Base-by-base conservation (phyloP, 2,797 vertebrate species). In the Premnoplex brunnescens region DNA sequence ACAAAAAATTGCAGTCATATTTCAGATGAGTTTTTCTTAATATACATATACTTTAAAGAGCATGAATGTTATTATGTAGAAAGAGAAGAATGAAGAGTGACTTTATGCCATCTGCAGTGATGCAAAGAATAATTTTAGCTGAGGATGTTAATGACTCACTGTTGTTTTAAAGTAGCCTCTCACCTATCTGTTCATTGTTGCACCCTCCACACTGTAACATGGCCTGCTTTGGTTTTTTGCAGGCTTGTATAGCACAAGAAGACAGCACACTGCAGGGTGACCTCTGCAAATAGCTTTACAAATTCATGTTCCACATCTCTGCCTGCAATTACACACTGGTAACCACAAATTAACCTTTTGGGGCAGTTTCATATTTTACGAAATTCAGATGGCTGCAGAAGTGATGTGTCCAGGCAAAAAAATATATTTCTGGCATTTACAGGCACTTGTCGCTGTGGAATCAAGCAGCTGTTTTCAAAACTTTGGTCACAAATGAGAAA, bases 11-110 rank as follows among this genome's bases (percentile, higher is more conserved):
- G 56, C 46, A 80, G 15, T 36, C 9, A 21, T 74, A 77, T 88
- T 85, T 96, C 68, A 91, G 49, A 67, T 68, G 8, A 85, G 17
- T 89, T 92, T 79, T 41, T 85, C 43, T 85, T 64, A 64, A 24
- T 36, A 60, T 16, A 13, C 13, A 55, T 14, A n/a, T 6, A 49
- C 7, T 85, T 88, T 12, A 13, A 72, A 75, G 36, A 78, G 4
- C 17, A 17, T 5, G 4, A 78, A 2, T 32, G 7, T 37, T 83
- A 66, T 52, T 81, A 81, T 2, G 7, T 22, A 69, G 58, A 91
- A 82, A 88, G 16, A 83, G 39, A 67, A 56, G 30, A 78, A 80
- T 20, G 13, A 51, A 83, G 37, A 72, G 32, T 58, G 36, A 81
- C 60, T 84, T 95, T 84, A 69, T 62, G 22, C 32, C 39, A 8